phyloP scores from a whole-genome alignment of 2,888 invertebrate species.

The Keiferia lycopersicella region DNA sequence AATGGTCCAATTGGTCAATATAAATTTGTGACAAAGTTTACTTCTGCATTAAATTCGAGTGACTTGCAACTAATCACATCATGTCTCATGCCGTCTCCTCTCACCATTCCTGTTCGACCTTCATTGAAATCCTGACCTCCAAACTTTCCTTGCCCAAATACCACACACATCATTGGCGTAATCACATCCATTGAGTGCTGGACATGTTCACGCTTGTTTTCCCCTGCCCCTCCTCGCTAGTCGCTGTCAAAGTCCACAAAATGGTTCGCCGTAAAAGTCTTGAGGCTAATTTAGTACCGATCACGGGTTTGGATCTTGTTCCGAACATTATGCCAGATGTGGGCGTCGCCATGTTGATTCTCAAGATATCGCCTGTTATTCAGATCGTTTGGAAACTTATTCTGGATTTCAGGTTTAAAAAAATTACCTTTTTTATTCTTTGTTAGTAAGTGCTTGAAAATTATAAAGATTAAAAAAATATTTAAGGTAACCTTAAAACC shows the following conservation, averaged over 20 bases:
- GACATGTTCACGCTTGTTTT: slow-evolving; percentile 47
- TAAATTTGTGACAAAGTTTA: too few relatives aligned
- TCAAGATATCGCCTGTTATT: slow-evolving; percentile 57
- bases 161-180: slow-evolving; percentile 43
- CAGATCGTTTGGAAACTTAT: slow-evolving; percentile 42
- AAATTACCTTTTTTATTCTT: too few relatives aligned
- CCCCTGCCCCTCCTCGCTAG: slow-evolving; percentile 51
- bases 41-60: not conserved
- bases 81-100: not conserved
- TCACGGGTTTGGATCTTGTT: slow-evolving; percentile 59
- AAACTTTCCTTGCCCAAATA: slow-evolving; percentile 23
- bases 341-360: slow-evolving; percentile 67
- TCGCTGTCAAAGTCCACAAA: slow-evolving; percentile 63
- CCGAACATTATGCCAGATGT: slow-evolving; percentile 56
- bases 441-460: too few relatives aligned
- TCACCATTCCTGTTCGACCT: not conserved
- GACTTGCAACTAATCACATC: not conserved
- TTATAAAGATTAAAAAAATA: too few relatives aligned
- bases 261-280: slow-evolving; percentile 63
- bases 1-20: too few relatives aligned
- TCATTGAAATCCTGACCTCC: not conserved
- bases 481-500: too few relatives aligned
- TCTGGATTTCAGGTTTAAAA: slow-evolving; percentile 34
- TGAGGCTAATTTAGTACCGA: slow-evolving; percentile 64
- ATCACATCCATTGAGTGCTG: slow-evolving; percentile 52